phyloP scores from a whole-genome alignment of 2,113 vertebrate species.

The Albula goreensis region DNA sequence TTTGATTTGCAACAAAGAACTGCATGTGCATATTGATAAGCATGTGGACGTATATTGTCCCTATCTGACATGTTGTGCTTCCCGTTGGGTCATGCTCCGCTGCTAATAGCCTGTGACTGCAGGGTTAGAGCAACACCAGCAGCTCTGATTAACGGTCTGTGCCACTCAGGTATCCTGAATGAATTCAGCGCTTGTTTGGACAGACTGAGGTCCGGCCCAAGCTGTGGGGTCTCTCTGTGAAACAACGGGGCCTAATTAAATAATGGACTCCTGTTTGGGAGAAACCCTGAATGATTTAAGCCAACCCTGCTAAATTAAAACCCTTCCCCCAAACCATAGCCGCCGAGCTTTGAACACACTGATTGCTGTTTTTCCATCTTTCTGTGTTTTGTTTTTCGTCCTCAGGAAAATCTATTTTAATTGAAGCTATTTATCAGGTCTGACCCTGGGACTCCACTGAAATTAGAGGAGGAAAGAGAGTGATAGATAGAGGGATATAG shows the following conservation, averaged over 20 bases:
- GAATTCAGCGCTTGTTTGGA: constrained; percentile 2
- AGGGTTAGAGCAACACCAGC: not conserved
- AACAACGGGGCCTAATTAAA: not conserved
- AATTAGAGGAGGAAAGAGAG: no score
- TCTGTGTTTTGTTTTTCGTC: not conserved
- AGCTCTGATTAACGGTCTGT: not conserved
- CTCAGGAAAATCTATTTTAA: not conserved
- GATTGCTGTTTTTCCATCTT: not conserved
- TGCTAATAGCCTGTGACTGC: not conserved
- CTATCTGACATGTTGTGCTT: not conserved
- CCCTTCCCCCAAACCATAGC: not conserved
- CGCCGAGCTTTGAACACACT: constrained; percentile 4
- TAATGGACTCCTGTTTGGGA: not conserved
- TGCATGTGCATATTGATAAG: no score
- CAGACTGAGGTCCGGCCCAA: not conserved
- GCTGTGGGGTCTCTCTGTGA: not conserved
- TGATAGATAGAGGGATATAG: no score
- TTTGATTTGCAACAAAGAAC: no score
- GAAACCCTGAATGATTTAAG: not conserved
- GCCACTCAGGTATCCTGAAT: not conserved
- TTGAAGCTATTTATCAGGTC: constrained; percentile 10
- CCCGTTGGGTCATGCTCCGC: not conserved
- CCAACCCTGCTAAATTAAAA: not conserved
- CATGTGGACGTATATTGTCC: no score
- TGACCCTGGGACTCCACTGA: not conserved